These are phyloP conservation scores for Dolichomitus sp. DNA, from an alignment of 2,888 invertebrate species.

Conservation along the genomic window DNA sequence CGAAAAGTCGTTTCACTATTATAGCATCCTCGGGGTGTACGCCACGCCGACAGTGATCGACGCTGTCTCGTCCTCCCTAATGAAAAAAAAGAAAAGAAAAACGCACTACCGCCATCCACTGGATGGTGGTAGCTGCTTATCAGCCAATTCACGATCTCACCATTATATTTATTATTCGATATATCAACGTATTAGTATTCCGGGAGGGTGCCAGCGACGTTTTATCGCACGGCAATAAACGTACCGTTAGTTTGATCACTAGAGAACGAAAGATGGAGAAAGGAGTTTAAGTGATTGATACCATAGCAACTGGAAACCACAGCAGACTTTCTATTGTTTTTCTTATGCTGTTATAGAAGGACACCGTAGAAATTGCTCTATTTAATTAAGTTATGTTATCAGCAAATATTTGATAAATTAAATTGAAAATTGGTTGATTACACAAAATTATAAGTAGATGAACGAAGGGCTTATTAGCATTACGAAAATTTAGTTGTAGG, in stretches of 20 bases:
- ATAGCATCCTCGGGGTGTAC: constrained; percentile 11
- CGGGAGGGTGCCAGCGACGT: constrained; percentile 36
- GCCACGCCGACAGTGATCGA: constrained; percentile 34
- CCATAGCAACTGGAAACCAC: constrained; percentile 4
- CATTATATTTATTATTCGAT: constrained; percentile 62
- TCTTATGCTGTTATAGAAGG: background rate
- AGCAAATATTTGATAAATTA: background rate
- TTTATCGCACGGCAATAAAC: constrained; percentile 54
- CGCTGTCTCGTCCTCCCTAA: constrained; percentile 14
- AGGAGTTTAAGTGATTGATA: constrained; percentile 51
- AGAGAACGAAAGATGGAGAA: constrained; percentile 7
- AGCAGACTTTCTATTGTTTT: constrained; percentile 8
- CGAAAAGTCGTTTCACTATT: constrained; percentile 25
- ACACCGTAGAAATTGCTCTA: too few relatives aligned
- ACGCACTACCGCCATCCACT: background rate
- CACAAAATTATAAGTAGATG: too few relatives aligned
- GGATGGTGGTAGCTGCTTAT: constrained; percentile 11
- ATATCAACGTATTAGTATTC: constrained; percentile 59
- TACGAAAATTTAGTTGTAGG: too few relatives aligned
- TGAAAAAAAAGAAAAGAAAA: constrained; percentile 5
- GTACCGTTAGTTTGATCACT: constrained; percentile 18
- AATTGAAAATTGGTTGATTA: background rate
- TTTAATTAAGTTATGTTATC: background rate
- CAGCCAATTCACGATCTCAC: constrained; percentile 54
- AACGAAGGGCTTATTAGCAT: too few relatives aligned